These are phyloP conservation scores for Conops quadrifasciatus DNA, from an alignment of 2,888 invertebrate species.

Conservation along the genomic window DNA sequence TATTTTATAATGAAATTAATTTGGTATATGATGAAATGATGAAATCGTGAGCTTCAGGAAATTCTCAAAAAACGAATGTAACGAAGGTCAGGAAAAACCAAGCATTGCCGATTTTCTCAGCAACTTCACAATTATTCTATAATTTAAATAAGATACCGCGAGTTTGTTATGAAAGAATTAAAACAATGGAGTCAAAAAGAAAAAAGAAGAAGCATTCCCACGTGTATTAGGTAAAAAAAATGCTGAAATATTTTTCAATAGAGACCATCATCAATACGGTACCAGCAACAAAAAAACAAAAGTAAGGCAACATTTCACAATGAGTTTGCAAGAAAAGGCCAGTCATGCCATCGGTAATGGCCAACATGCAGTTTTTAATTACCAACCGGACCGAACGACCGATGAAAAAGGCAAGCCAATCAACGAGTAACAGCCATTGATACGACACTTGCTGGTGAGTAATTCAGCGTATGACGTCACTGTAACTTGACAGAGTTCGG, in stretches of 20 bases:
- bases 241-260: not conserved
- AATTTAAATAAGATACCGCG: too few species aligned
- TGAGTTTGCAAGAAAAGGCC: slow-evolving; percentile 6
- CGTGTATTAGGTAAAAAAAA: slow-evolving; percentile 2
- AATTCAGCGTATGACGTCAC: not conserved
- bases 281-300: not conserved
- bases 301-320: not conserved
- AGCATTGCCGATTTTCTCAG: too few species aligned
- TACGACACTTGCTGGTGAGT: too few species aligned
- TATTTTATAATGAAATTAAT: too few species aligned
- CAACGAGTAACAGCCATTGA: too few species aligned
- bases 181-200: not conserved
- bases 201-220: not conserved
- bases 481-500: not conserved
- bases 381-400: not conserved
- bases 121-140: too few species aligned
- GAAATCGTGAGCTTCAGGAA: too few species aligned
- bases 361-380: not conserved
- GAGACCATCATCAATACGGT: not conserved
- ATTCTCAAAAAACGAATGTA: too few species aligned
- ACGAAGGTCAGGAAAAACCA: too few species aligned
- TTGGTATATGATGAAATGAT: too few species aligned
- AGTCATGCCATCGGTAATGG: not conserved
- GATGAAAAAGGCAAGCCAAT: too few species aligned
- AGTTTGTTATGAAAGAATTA: not conserved